Base-by-base conservation (phyloP, 2,888 invertebrate species). In the Zygothrica quintamaculata region DNA sequence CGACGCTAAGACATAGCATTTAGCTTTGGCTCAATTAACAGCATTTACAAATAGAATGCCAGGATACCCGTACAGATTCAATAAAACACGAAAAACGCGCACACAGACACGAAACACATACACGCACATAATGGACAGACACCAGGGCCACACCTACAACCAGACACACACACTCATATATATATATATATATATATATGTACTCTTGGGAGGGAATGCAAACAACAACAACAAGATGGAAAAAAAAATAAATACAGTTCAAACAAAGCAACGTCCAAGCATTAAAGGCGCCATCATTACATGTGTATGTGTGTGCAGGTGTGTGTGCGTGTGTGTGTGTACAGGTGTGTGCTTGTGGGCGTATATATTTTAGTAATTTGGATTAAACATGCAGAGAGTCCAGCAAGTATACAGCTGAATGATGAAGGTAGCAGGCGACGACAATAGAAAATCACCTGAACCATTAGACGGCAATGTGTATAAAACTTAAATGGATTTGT, bases 391-490 rank as follows among this genome's bases (percentile, higher is more conserved):
- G 80, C 80, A 74, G 80, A 74, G 80, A 66, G 73, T 65, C 74
- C 61, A 50, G 74, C 55, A 52, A 44, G 65, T 42, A 58, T 34
- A 25, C 29, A 39, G 46, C 25, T 12, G 33, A 33, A 31, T 26
- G 37, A 44, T 43, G 25, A 55, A 56, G 50, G 53, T 65, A 65
- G 58, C 64, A 34, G 62, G 48, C 80, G 79, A 70, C 77, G 67
- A 86, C 80, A 84, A 79, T 84, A 86, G 80, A 84, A 81, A 79
- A 84, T 81, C 86, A 86, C 80, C 80, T 86, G 84, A 76, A 50
- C 80, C 86, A 81, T 86, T 81, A 86, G 76, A 73, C 65, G 65
- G 62, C 66, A 62, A 74, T 70, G 77, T 62, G 62, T 61, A 84
- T 77, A 59, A 65, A 69, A 62, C 70, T 74, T 74, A 74, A 69